phyloP scores from a whole-genome alignment of 2,888 invertebrate genomes.

The Hirtodrosophila histrioides region DNA sequence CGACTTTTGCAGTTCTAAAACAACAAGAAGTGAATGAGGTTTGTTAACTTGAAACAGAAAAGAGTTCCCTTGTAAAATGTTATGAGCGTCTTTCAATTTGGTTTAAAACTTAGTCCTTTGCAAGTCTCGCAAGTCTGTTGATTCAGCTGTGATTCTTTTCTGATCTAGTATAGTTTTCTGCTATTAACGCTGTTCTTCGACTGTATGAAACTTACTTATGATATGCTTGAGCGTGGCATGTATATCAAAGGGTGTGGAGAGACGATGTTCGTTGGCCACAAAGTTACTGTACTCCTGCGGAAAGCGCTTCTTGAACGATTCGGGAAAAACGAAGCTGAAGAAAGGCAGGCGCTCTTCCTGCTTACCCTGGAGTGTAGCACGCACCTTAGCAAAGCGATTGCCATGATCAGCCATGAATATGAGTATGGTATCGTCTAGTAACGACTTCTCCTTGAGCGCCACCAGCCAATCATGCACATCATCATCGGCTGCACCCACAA shows the following conservation, averaged over 20 bases:
- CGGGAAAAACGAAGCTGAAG: conserved; percentile 91
- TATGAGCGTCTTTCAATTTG: too few species aligned
- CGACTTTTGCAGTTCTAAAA: conserved; percentile 56
- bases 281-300: conserved; percentile 87
- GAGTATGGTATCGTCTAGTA: conserved; percentile 91
- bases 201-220: conserved; percentile 67
- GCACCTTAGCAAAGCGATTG: conserved; percentile 91
- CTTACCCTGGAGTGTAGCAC: conserved; percentile 95
- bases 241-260: conserved; percentile 96
- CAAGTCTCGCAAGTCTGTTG: too few species aligned
- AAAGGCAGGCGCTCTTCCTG: conserved; percentile 96
- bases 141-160: too few species aligned
- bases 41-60: too few species aligned
- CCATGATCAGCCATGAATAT: conserved; percentile 98
- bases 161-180: too few species aligned
- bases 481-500: conserved; percentile 90
- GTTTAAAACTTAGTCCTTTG: too few species aligned
- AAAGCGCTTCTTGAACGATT: conserved; percentile 87
- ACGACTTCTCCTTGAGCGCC: conserved; percentile 86
- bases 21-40: neutral
- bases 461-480: conserved; percentile 89
- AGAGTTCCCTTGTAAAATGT: too few species aligned
- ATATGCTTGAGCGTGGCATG: conserved; percentile 91
- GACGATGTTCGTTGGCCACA: conserved; percentile 87
- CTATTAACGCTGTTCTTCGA: too few species aligned